Conservation (phyloP, 1,140 invertebrate species). For the Drosophila chauvacae region DNA sequence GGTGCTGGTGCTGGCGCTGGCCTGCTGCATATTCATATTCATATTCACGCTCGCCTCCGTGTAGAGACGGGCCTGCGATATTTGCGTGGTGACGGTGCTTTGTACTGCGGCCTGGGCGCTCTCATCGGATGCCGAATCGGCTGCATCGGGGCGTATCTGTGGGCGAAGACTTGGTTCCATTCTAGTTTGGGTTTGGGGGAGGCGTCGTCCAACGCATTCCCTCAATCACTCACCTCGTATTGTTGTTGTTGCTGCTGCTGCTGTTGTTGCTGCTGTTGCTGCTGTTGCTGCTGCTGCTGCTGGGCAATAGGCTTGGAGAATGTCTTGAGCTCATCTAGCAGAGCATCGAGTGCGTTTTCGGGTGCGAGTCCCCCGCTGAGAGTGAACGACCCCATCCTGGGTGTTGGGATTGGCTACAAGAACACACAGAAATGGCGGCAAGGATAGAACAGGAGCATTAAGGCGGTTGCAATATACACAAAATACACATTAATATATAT, state of each 20-base stretch:
- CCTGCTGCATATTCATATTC: conserved; percentile 63
- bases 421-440: conserved; percentile 31
- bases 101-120: conserved; percentile 83
- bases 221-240: conserved; percentile 63
- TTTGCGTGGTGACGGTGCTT: conserved; percentile 84
- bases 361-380: conserved; percentile 88
- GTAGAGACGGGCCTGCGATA: conserved; percentile 82
- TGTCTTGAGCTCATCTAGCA: conserved; percentile 96
- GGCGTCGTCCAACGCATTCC: background rate
- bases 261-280: conserved; percentile 50
- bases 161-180: conserved; percentile 23
- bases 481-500: conserved; percentile 67
- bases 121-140: conserved; percentile 83
- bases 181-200: conserved; percentile 17
- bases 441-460: conserved; percentile 16
- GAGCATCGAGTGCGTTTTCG: conserved; percentile 97
- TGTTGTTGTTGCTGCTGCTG: conserved; percentile 48
- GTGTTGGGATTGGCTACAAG: conserved; percentile 84
- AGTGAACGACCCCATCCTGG: conserved; percentile 87
- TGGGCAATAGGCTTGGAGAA: conserved; percentile 88
- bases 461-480: conserved; percentile 35
- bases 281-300: conserved; percentile 64
- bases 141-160: conserved; percentile 72
- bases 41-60: conserved; percentile 69
- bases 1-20: conserved; percentile 51